A percentile compares a stretch with the other conserved stretches of the same genome.
phyloP scores from a whole-genome alignment of 2,888 invertebrate species.

The Acanthococcus lagerstroemiae region DNA sequence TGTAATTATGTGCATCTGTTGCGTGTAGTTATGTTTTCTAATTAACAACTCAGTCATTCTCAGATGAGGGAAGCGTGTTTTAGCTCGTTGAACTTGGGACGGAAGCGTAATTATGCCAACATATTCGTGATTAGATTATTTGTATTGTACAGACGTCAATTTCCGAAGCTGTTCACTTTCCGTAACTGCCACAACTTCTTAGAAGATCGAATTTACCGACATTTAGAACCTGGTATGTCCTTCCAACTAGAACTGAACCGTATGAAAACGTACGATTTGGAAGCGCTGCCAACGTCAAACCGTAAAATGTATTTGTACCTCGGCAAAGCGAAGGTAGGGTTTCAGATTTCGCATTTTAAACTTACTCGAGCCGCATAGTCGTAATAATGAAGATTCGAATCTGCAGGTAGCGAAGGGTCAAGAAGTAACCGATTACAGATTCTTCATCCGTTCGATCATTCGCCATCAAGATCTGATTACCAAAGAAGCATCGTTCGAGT shows the following conservation, averaged over 20 bases:
- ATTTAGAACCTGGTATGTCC: slow-evolving; percentile 93
- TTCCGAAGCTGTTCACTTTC: slow-evolving; percentile 82
- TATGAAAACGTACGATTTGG: slow-evolving; percentile 89
- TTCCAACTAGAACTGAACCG: slow-evolving; percentile 93
- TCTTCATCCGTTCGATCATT: slow-evolving; percentile 96
- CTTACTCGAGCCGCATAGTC: too few species aligned
- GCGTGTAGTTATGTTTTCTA: too few species aligned
- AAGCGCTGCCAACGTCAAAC: slow-evolving; percentile 90
- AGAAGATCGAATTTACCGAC: slow-evolving; percentile 92
- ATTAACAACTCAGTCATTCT: too few species aligned
- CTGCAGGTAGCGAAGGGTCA: slow-evolving; percentile 75
- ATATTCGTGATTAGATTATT: too few species aligned
- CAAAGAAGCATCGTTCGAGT: slow-evolving; percentile 96
- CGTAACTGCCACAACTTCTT: slow-evolving; percentile 75
- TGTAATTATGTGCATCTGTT: too few species aligned
- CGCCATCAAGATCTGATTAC: slow-evolving; percentile 95
- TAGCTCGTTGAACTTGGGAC: too few species aligned
- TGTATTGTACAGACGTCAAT: slow-evolving; percentile 54
- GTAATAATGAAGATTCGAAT: too few species aligned
- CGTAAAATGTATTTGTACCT: slow-evolving; percentile 97
- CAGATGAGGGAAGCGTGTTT: too few species aligned
- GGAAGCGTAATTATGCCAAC: too few species aligned
- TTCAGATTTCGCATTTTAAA: background rate
- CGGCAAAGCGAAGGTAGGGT: slow-evolving; percentile 77
- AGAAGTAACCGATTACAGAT: slow-evolving; percentile 89